These are phyloP conservation scores for Muscina levida DNA, from an alignment of 2,888 invertebrate species.

Conservation along the genomic window DNA sequence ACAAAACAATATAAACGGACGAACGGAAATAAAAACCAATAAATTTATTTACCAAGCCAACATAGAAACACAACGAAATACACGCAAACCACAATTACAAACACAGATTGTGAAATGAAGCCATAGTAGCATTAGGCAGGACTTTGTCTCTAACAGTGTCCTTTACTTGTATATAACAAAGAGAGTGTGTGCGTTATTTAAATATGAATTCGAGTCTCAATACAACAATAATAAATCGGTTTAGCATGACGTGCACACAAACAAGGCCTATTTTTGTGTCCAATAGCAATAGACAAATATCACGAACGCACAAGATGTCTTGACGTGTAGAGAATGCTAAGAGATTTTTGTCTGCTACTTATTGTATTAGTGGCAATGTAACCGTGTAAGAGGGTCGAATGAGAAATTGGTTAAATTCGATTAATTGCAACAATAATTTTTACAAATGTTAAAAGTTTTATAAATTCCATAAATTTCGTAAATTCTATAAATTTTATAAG, in stretches of 20 bases:
- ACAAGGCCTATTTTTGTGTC: background rate
- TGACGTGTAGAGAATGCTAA: constrained; percentile 18
- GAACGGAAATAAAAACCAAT: constrained; percentile 31
- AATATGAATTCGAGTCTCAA: background rate
- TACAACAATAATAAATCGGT: constrained; percentile 3
- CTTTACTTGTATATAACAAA: background rate
- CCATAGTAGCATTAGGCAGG: too few relatives aligned
- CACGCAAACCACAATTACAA: background rate
- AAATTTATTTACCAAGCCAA: constrained; percentile 36
- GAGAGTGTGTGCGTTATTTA: background rate
- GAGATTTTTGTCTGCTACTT: too few relatives aligned
- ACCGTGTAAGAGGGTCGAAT: too few relatives aligned
- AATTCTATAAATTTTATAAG: too few relatives aligned
- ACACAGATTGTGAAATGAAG: too few relatives aligned
- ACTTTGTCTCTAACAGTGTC: background rate
- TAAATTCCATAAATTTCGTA: too few relatives aligned
- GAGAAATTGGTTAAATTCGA: too few relatives aligned
- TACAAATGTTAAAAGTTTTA: too few relatives aligned
- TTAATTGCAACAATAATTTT: too few relatives aligned
- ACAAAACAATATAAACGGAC: background rate
- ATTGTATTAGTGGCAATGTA: too few relatives aligned
- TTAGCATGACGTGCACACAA: background rate
- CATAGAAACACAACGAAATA: constrained; percentile 8
- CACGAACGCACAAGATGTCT: background rate
- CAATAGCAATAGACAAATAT: background rate